These are phyloP conservation scores for Hyles euphorbiae DNA, from an alignment of 1,140 invertebrate species.

Conservation along the genomic window DNA sequence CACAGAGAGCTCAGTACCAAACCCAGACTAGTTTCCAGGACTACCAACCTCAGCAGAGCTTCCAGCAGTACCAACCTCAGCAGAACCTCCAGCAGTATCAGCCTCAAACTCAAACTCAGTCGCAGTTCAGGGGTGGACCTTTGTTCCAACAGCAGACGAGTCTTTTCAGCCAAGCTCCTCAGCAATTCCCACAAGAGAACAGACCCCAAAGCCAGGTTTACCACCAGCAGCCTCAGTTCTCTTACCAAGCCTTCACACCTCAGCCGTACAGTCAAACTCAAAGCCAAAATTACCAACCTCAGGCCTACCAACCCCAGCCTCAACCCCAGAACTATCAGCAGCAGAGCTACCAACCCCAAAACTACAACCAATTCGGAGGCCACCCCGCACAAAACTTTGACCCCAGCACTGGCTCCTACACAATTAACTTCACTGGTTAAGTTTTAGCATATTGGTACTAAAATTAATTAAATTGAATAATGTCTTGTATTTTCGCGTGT, in stretches of 20 bases:
- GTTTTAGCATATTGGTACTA: constrained; percentile 8
- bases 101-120: constrained; percentile 29
- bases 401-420: constrained; percentile 81
- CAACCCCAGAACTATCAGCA: constrained; percentile 34
- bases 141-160: constrained; percentile 44
- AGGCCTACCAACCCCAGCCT: constrained; percentile 40
- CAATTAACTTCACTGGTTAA: constrained; percentile 79
- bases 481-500: too few relatives aligned
- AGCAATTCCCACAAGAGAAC: constrained; percentile 44
- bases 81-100: constrained; percentile 13
- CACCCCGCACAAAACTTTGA: constrained; percentile 77
- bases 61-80: constrained; percentile 5
- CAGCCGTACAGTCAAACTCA: constrained; percentile 42
- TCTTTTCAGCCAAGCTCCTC: constrained; percentile 52
- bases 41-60: constrained; percentile 3
- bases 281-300: constrained; percentile 44
- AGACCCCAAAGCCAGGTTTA: constrained; percentile 60
- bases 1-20: constrained; percentile 3
- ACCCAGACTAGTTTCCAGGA: constrained; percentile 7
- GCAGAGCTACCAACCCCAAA: constrained; percentile 54
- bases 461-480: too few relatives aligned
- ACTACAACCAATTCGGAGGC: constrained; percentile 46
- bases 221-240: constrained; percentile 65
- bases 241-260: constrained; percentile 55
- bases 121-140: constrained; percentile 28